Base-by-base conservation (phyloP, 2,113 vertebrate genomes). In the Diphyllodes magnificus region DNA sequence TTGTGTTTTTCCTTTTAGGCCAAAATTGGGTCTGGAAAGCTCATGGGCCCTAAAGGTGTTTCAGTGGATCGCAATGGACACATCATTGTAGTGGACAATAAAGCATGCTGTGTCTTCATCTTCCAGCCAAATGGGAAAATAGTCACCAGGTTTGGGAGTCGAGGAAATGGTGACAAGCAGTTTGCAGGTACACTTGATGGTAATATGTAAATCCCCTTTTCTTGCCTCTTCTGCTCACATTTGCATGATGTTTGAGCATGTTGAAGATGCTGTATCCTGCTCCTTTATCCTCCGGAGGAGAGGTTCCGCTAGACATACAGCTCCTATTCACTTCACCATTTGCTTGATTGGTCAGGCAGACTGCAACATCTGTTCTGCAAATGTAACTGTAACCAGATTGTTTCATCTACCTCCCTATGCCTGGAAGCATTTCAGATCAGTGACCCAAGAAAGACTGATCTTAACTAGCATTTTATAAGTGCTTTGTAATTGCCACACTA, bases 11-110 rank as follows among this genome's bases (percentile, higher is more conserved):
- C 81, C 44, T 91, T 65, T 72, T 94, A 99, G 99, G 98, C 98
- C 78, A 99, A 99, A 97, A 98, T 99, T 15, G 99, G 99, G 86
- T 99, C 99, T 6, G 99, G 99, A 92, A 99, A 99, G 96, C 98
- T 99, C 93, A 99, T 99, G 99, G 99, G 99, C 45, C 99, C 99
- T 40, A 99, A 99, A 97, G 99, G 99, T 12, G 99, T 99, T 78
- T 99, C 99, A 0, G 99, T 99, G 96, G 99, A 99, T 98, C 98
- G 98, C 50, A 99, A 99, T 3, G 99, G 99, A 35, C 99, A 99
- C 98, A 98, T 99, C 90, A 99, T 99, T 35, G 99, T 99, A 72
- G 99, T 99, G 78, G 99, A 99, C 97, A 99, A 99, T 97, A 99
- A 99, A 97, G 98, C 99, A 18, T 99, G 99, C 97, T 99, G 99